Conservation (phyloP, 2,797 vertebrate genomes). For the Bovichtus variegatus region DNA sequence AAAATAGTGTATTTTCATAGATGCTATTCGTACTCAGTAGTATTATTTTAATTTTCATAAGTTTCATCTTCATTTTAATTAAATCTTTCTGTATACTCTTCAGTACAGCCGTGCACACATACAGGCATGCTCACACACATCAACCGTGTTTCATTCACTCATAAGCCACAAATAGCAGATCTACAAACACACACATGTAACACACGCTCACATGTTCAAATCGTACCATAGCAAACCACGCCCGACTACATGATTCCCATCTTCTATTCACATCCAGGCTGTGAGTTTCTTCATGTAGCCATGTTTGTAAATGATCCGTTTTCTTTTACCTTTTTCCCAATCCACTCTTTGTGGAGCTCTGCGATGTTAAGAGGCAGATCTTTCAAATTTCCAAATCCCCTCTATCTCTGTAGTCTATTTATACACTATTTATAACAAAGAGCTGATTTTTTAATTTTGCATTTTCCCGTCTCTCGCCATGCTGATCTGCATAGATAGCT, state of each 20-base stretch:
- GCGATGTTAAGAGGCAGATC: constrained; percentile 19
- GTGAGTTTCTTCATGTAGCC: constrained; percentile 4
- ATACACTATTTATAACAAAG: constrained; percentile 52
- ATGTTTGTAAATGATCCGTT: not conserved
- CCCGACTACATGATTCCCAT: not conserved
- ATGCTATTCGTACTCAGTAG: constrained; percentile 37
- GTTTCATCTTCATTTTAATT: constrained; percentile 33
- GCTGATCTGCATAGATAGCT: constrained; percentile 63
- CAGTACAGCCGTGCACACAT: constrained; percentile 59
- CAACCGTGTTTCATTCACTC: constrained; percentile 54
- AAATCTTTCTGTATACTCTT: constrained; percentile 59
- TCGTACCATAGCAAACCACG: constrained; percentile 24
- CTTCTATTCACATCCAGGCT: constrained; percentile 13
- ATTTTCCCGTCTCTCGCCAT: constrained; percentile 26
- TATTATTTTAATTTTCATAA: constrained; percentile 22
- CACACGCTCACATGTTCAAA: constrained; percentile 19
- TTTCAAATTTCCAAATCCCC: constrained; percentile 28
- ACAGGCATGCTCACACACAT: constrained; percentile 70
- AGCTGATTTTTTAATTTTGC: constrained; percentile 2
- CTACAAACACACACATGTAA: constrained; percentile 39
- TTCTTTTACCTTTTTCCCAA: not conserved
- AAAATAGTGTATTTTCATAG: constrained; percentile 63
- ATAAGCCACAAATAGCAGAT: constrained; percentile 59
- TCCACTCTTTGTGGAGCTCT: not conserved
- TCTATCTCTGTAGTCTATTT: constrained; percentile 35